Percentiles rank a stretch among this genome's conserved stretches.
phyloP scores from a whole-genome alignment of 2,888 invertebrate species.

The Eilema griseolum region DNA sequence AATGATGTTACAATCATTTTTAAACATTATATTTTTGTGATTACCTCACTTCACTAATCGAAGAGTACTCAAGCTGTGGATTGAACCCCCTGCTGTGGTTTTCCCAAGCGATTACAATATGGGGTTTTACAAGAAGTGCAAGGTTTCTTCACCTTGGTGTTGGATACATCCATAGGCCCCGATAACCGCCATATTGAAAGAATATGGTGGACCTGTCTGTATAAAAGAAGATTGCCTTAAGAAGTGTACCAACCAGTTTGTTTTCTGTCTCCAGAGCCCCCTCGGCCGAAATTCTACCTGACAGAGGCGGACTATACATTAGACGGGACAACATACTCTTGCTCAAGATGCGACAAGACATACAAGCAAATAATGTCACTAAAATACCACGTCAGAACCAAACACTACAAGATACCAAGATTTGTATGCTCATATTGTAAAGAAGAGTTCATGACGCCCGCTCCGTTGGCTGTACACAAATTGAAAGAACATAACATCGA shows the following conservation, averaged over 20 bases:
- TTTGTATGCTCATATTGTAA: slow-evolving; percentile 62
- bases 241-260: slow-evolving; percentile 38
- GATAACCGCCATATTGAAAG: too few species aligned
- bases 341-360: slow-evolving; percentile 63
- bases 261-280: slow-evolving; percentile 68
- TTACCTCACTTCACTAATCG: too few species aligned
- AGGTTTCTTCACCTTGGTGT: too few species aligned
- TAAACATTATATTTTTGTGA: too few species aligned
- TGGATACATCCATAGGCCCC: too few species aligned
- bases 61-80: too few species aligned
- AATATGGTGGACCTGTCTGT: too few species aligned
- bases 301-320: slow-evolving; percentile 62
- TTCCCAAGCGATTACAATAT: too few species aligned
- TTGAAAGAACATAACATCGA: slow-evolving; percentile 69
- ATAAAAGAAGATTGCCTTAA: slow-evolving; percentile 7
- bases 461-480: slow-evolving; percentile 68
- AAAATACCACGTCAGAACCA: slow-evolving; percentile 65
- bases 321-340: slow-evolving; percentile 59
- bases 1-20: too few species aligned
- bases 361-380: slow-evolving; percentile 65
- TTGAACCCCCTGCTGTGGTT: too few species aligned
- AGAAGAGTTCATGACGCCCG: slow-evolving; percentile 65
- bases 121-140: too few species aligned
- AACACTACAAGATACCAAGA: slow-evolving; percentile 68
- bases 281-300: slow-evolving; percentile 61